Evolutionary conservation across 2,797 vertebrate genomes (phyloP), one percentile per base, ranked within the genome.

Genomic region (Catamblyrhynchus diadema): DNA sequence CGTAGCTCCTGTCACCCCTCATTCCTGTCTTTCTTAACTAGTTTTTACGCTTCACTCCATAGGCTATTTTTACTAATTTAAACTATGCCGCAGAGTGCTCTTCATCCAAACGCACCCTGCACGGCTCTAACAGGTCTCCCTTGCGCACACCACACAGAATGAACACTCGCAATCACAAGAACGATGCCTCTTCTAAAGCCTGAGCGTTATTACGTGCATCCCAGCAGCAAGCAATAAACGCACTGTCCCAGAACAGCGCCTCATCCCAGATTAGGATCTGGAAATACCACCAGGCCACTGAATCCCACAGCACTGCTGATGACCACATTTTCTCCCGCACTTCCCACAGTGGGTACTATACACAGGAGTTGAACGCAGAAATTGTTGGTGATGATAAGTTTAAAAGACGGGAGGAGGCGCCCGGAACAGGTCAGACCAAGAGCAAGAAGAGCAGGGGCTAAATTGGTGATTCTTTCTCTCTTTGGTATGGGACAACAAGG

Each of bases 121-220:
- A 20, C 0, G 6, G 44, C 56, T 66, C 5, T 17, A 67, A 54
- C 21, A 42, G 5, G 35, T 33, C 27, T 71, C 47, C n/a, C 12
- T 2, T 25, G 14, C 1, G 23, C 35, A 67, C 39, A n/a, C 10
- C 15, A 44, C 1, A n/a, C 0, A 48, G 65, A 59, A 59, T 5
- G 5, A 32, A 67, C 12, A 9, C 7, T 16, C 1, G 0, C n/a
- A 64, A 14, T 33, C 48, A 14, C 23, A 9, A 0, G 5, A 71
- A 24, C 3, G 1, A 51, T 2, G 2, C 47, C 28, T 69, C 53
- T 59, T 54, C 45, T 14, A 59, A 69, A 44, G 21, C 15, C 15
- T 23, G 4, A 66, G 0, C n/a, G 24, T 10, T 37, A 41, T 13
- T 45, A 61, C 14, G 32, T 30, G 24, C 65, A 60, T 41, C 41